Conservation (phyloP, 2,113 vertebrate genomes). For the Coreoperca whiteheadi region DNA sequence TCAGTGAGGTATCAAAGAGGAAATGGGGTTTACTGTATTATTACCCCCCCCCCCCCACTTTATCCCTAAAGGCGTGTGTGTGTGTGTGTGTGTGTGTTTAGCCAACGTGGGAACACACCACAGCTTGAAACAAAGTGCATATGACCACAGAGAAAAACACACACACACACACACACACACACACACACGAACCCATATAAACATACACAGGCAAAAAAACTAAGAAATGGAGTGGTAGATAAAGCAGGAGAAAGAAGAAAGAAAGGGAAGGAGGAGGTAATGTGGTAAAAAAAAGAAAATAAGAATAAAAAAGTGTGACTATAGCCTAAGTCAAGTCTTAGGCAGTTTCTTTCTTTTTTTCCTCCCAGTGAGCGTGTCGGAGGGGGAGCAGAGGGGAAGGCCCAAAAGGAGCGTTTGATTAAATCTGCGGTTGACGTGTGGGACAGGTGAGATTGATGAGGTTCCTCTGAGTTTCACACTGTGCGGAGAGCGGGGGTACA, state of each 20-base stretch:
- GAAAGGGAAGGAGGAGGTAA: constrained; percentile 17
- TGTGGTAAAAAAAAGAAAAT: constrained; percentile 27
- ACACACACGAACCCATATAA: constrained; percentile 17
- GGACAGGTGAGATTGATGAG: constrained; percentile 97
- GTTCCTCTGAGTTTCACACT: constrained; percentile 94
- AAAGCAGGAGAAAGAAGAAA: constrained; percentile 31
- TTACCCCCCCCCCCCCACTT: too few species aligned
- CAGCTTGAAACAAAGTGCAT: constrained; percentile 77
- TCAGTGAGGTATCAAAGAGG: constrained; percentile 71
- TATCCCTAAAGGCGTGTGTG: constrained; percentile 38
- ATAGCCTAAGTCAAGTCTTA: constrained; percentile 31
- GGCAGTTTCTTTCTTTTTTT: constrained; percentile 34
- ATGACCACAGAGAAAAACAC: constrained; percentile 67
- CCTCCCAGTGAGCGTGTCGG: constrained; percentile 46
- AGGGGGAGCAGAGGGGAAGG: constrained; percentile 77
- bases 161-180: constrained; percentile 9
- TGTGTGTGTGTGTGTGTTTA: constrained; percentile 36
- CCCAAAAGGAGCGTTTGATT: constrained; percentile 87
- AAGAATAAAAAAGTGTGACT: constrained; percentile 43
- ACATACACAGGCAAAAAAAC: constrained; percentile 8
- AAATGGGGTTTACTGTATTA: constrained; percentile 73
- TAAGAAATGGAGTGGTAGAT: constrained; percentile 3
- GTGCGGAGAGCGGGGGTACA: constrained; percentile 84
- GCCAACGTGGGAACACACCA: constrained; percentile 64
- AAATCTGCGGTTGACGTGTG: constrained; percentile 90